These are phyloP conservation scores for Patella depressa DNA, from an alignment of 2,888 invertebrate genomes.

Conservation along the genomic window DNA sequence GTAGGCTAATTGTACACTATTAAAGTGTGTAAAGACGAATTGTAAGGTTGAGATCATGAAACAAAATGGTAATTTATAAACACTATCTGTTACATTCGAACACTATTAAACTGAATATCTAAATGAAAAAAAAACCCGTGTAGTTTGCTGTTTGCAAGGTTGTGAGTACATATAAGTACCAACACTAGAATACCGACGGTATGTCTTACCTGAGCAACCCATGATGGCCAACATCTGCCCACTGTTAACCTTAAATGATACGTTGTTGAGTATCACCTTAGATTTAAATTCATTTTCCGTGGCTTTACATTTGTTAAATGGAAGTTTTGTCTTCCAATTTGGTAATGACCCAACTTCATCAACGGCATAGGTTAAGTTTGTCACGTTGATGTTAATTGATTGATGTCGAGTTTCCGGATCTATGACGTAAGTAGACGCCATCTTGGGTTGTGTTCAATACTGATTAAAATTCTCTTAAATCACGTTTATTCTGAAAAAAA, in stretches of 20 bases:
- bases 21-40: no score
- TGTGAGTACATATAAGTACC: no score
- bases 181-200: no score
- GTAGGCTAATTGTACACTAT: no score
- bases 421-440: background rate
- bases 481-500: no score
- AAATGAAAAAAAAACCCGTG: no score
- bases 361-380: slow-evolving; percentile 51
- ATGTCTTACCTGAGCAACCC: slow-evolving; percentile 58
- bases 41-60: no score
- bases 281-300: slow-evolving; percentile 30
- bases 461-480: no score
- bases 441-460: background rate
- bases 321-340: background rate
- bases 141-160: no score
- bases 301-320: background rate
- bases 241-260: slow-evolving; percentile 55
- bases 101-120: no score
- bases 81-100: no score
- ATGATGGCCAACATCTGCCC: slow-evolving; percentile 63
- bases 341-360: slow-evolving; percentile 28
- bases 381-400: slow-evolving; percentile 52
- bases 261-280: slow-evolving; percentile 53
- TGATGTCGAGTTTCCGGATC: slow-evolving; percentile 22
- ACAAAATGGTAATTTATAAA: no score